A percentile compares a stretch with the other conserved stretches of the same genome.
Conservation (phyloP, 1,140 invertebrate genomes). For the Ephestia elutella region DNA sequence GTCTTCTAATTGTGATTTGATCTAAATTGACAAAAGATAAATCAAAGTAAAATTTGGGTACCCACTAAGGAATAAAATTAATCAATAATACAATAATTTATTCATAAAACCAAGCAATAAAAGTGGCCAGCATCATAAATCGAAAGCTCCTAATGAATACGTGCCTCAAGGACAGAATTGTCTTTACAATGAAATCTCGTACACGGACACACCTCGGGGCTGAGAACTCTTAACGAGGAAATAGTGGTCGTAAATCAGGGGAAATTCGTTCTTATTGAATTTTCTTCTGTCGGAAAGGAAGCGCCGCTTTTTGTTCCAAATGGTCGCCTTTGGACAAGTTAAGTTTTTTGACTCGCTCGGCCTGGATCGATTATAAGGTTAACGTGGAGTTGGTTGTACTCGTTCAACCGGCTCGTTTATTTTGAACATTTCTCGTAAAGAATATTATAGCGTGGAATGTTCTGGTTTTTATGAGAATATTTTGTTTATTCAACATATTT, state of each 20-base stretch:
- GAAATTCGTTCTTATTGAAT: constrained; percentile 70
- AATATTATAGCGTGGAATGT: too few relatives aligned
- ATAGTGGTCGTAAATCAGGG: constrained; percentile 70
- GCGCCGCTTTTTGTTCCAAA: constrained; percentile 52
- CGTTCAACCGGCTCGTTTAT: not conserved
- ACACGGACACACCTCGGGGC: constrained; percentile 48
- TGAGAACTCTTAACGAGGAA: constrained; percentile 61
- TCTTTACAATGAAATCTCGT: constrained; percentile 49
- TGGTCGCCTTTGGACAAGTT: constrained; percentile 39
- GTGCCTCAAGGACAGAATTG: constrained; percentile 15
- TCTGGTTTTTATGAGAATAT: too few relatives aligned
- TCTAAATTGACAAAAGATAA: too few relatives aligned
- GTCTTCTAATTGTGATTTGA: too few relatives aligned
- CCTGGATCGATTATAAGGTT: constrained; percentile 3
- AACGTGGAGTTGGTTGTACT: not conserved
- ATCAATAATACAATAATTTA: too few relatives aligned
- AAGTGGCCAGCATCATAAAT: not conserved
- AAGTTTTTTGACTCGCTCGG: constrained; percentile 29
- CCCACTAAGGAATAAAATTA: too few relatives aligned
- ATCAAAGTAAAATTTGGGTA: too few relatives aligned
- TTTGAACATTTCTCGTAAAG: too few relatives aligned
- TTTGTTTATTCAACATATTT: not conserved
- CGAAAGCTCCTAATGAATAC: not conserved
- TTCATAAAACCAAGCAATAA: not conserved
- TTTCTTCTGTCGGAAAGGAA: constrained; percentile 60